Conservation (phyloP, 2,888 invertebrate species). For the Brachyopa scutellaris region DNA sequence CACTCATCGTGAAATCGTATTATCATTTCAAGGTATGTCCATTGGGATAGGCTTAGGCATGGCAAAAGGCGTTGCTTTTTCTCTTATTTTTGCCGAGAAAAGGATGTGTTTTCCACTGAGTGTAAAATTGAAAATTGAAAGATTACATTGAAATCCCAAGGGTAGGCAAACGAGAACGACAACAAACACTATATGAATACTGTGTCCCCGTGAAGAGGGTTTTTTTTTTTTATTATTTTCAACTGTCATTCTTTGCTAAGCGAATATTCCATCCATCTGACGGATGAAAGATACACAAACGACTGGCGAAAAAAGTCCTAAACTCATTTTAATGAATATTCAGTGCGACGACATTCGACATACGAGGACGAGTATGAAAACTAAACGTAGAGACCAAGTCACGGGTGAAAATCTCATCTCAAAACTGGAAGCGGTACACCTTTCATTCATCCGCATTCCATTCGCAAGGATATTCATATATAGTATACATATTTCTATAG, state of each 20-base stretch:
- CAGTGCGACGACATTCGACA: constrained; percentile 6
- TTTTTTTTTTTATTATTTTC: constrained; percentile 18
- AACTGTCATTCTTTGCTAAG: constrained; percentile 5
- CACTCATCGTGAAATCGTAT: constrained; percentile 58
- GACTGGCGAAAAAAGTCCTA: not conserved
- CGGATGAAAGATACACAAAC: constrained; percentile 20
- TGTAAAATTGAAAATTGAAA: constrained; percentile 69
- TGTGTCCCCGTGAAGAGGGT: constrained; percentile 24
- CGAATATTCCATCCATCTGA: constrained; percentile 28
- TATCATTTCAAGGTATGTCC: constrained; percentile 38
- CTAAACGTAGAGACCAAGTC: constrained; percentile 31
- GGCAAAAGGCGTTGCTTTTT: not conserved
- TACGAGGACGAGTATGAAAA: too few species aligned
- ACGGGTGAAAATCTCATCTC: constrained; percentile 37
- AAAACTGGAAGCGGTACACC: constrained; percentile 9
- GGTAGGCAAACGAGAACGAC: constrained; percentile 9
- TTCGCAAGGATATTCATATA: not conserved
- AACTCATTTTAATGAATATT: constrained; percentile 54
- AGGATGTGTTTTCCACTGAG: constrained; percentile 22
- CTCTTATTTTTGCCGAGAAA: not conserved
- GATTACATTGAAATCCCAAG: constrained; percentile 63
- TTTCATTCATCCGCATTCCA: constrained; percentile 15
- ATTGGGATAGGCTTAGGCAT: constrained; percentile 18
- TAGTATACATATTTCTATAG: not conserved
- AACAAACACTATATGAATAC: constrained; percentile 3